Conservation (phyloP, 1,140 invertebrate species). For the Radopholus similis region DNA sequence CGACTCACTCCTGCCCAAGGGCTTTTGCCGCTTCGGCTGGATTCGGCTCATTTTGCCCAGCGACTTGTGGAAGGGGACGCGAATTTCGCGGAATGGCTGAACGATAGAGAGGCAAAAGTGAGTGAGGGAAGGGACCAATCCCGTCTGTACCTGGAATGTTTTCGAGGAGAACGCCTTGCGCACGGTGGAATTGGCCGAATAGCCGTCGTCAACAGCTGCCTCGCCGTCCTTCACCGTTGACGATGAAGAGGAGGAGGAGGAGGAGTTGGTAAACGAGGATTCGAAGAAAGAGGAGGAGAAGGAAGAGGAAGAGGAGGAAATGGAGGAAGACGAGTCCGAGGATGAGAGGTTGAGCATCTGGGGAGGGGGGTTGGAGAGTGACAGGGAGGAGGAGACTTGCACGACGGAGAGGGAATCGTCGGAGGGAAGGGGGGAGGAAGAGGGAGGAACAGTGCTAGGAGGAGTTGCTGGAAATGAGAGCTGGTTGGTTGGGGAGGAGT, state of each 20-base stretch:
- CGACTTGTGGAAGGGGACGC: background rate
- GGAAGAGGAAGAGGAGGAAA: too few relatives aligned
- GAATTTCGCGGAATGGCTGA: slow-evolving; percentile 1
- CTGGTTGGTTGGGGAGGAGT: too few relatives aligned
- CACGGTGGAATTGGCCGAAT: background rate
- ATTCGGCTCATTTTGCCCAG: background rate
- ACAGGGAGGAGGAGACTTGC: background rate
- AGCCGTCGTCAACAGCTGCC: background rate
- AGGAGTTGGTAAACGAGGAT: background rate
- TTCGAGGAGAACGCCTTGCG: slow-evolving; percentile 11
- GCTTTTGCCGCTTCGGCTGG: background rate
- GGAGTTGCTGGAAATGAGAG: background rate
- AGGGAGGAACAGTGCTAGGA: background rate
- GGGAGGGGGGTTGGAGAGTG: background rate
- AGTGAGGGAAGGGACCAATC: background rate
- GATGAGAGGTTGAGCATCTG: background rate
- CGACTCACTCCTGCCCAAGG: too few relatives aligned
- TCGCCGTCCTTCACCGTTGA: background rate
- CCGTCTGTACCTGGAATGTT: background rate
- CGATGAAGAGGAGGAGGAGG: background rate
- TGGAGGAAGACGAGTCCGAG: background rate
- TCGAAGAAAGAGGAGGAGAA: too few relatives aligned
- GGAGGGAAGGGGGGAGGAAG: background rate
- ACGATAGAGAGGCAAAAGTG: background rate
- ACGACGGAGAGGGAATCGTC: background rate